Evolutionary conservation across 2,888 invertebrate genomes (phyloP).

Genomic region (Brenthis ino): DNA sequence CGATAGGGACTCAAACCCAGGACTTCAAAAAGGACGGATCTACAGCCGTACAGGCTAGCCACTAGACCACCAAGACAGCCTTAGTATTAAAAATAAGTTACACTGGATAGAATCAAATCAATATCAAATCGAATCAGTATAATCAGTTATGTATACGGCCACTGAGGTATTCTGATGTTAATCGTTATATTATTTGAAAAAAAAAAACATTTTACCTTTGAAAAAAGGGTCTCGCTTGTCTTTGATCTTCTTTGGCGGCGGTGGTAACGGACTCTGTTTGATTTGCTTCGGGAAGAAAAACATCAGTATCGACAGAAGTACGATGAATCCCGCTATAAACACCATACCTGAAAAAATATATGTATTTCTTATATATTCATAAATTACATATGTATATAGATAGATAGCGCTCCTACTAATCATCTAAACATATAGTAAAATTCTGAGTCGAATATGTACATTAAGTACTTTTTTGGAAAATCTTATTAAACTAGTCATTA

Average conservation of each 20-base stretch:
- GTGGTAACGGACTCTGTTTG: conserved; percentile 73
- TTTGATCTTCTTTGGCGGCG: conserved; percentile 58
- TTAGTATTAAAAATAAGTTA: too few relatives aligned
- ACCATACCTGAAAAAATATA: conserved; percentile 85
- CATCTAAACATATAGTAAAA: background rate
- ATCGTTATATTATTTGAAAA: background rate
- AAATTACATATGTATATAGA: background rate
- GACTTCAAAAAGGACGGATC: too few relatives aligned
- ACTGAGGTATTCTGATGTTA: background rate
- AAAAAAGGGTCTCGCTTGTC: conserved; percentile 80
- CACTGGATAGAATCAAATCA: too few relatives aligned
- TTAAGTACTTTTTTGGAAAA: too few relatives aligned
- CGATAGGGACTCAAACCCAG: too few relatives aligned
- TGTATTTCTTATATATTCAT: conserved; percentile 13
- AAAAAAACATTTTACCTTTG: conserved; percentile 74
- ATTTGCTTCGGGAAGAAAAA: conserved; percentile 94
- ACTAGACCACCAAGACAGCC: too few relatives aligned
- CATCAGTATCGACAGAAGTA: conserved; percentile 93
- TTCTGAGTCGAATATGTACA: too few relatives aligned
- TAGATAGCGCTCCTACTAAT: background rate
- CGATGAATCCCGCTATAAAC: conserved; percentile 91
- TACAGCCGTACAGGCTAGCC: too few relatives aligned
- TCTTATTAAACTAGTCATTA: too few relatives aligned
- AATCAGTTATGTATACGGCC: too few relatives aligned
- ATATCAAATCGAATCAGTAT: too few relatives aligned